Evolutionary conservation across 92 coral and sea anemone genomes (phyloP).

Genomic region (Siderastrea siderea): DNA sequence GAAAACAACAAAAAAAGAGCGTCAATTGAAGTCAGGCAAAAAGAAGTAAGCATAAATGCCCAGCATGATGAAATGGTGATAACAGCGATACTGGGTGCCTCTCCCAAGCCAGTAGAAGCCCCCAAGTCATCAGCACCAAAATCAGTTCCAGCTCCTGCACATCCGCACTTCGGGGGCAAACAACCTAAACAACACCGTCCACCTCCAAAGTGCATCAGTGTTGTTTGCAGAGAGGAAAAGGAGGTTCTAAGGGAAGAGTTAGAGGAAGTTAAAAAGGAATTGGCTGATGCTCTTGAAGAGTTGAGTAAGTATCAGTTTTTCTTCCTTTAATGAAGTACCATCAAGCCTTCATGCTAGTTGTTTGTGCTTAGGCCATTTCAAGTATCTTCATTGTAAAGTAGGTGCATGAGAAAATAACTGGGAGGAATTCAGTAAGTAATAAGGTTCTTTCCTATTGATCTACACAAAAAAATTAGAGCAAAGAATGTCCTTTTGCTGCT

Average conservation of each 20-base stretch:
- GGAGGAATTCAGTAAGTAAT: not conserved
- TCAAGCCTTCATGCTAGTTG: not conserved
- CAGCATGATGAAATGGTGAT: not conserved
- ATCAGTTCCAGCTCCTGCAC: not conserved
- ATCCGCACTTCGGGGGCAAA: constrained; percentile 3
- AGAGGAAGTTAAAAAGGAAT: not conserved
- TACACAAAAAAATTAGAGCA: too few species aligned
- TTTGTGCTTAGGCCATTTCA: not conserved
- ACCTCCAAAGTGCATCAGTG: constrained; percentile 15
- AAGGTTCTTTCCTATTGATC: constrained; percentile 1
- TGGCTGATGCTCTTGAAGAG: constrained; percentile 6
- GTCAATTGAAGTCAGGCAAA: not conserved
- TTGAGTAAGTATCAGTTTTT: not conserved
- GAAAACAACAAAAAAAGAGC: not conserved
- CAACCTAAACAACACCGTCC: not conserved
- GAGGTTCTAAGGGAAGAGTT: not conserved
- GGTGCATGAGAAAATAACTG: constrained; percentile 1
- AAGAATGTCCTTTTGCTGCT: too few species aligned
- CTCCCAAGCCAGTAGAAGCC: not conserved
- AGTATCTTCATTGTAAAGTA: not conserved
- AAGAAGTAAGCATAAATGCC: not conserved
- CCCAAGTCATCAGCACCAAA: not conserved
- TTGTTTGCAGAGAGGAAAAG: not conserved
- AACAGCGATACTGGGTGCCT: not conserved
- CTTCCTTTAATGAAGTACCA: not conserved